phyloP scores from a whole-genome alignment of 2,888 invertebrate species.

The Trypoxylon attenuatum region DNA sequence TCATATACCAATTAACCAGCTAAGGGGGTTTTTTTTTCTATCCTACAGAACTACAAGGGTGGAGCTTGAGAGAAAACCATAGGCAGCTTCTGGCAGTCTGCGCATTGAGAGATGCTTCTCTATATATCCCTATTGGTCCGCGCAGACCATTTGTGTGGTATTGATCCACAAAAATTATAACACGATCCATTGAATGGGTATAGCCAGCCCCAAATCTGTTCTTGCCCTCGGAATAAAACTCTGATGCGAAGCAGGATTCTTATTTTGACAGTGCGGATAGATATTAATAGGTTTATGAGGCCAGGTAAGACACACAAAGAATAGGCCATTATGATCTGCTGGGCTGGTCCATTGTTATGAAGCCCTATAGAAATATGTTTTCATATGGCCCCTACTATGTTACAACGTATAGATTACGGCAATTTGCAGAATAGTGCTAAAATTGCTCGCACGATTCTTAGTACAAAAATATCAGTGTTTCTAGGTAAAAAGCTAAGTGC shows the following conservation, averaged over 20 bases:
- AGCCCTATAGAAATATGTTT: conserved; percentile 64
- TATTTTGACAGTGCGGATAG: conserved; percentile 52
- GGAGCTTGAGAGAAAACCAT: conserved; percentile 46
- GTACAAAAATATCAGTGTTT: too few relatives aligned
- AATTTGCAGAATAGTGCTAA: too few relatives aligned
- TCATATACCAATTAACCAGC: conserved; percentile 66
- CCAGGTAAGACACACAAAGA: conserved; percentile 50
- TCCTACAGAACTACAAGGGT: conserved; percentile 54
- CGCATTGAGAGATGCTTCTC: conserved; percentile 67
- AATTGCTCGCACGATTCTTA: too few relatives aligned
- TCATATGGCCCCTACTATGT: conserved; percentile 43
- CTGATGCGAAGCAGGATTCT: conserved; percentile 29
- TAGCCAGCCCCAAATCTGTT: conserved; percentile 37
- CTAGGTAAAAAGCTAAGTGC: too few relatives aligned
- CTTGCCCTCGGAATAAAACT: conserved; percentile 27
- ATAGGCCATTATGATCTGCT: conserved; percentile 53
- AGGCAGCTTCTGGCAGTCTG: conserved; percentile 60
- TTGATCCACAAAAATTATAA: conserved; percentile 73
- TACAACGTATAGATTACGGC: too few relatives aligned
- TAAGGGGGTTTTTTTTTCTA: conserved; percentile 59
- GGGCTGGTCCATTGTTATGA: conserved; percentile 53
- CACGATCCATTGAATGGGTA: conserved; percentile 60
- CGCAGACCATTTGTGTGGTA: conserved; percentile 70
- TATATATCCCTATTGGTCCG: conserved; percentile 67
- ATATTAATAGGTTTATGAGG: conserved; percentile 60